Evolutionary conservation across 1,140 invertebrate species (phyloP), one percentile per base, ranked within the genome.

Genomic region (Lordiphosa clarofinis): DNA sequence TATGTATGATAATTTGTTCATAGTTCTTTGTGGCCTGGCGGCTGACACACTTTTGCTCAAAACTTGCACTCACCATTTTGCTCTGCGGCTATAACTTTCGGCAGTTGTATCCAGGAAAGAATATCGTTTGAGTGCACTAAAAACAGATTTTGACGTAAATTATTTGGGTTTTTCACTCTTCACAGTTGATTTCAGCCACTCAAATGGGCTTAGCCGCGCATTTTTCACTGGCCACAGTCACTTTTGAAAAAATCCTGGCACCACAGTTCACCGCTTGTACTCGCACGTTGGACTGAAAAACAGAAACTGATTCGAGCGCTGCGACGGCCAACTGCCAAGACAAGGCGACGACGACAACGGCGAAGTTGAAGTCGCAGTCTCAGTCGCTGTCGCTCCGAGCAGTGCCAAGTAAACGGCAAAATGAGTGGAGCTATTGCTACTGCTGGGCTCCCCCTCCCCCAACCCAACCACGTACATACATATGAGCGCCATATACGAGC

Each of bases 231-330:
- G 38, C 38, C 38, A 46, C 43, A 52, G 19, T 52, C 33, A 52
- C 48, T 52, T 52, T 52, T n/a, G 24, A 36, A 36, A 36, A 50
- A 52, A 52, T 52, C 35, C 36, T 38, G 13, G 24, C 24, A 12
- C 31, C 31, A 49, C 13, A 36, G 47, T 49, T 49, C 33, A 36
- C 13, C 8, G 8, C 33, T 49, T 49, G 68, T 78, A 76, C 78
- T 82, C 73, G 72, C 78, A 84, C 78, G 78, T 69, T 84, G 73
- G 78, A 84, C 78, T 73, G 78, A 73, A 78, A 82, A 82, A 82
- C 78, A 84, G 78, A 82, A 84, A 84, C 76, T 82, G 78, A 82
- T 66, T 84, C 59, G 59, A 84, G 76, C 78, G 64, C 76, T 60
- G 66, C 42, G 71, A 46, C 49, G 61, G 55, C 76, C 76, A 75